phyloP scores from a whole-genome alignment of 2,888 invertebrate species.

The Vannuccia rotundouncinata region DNA sequence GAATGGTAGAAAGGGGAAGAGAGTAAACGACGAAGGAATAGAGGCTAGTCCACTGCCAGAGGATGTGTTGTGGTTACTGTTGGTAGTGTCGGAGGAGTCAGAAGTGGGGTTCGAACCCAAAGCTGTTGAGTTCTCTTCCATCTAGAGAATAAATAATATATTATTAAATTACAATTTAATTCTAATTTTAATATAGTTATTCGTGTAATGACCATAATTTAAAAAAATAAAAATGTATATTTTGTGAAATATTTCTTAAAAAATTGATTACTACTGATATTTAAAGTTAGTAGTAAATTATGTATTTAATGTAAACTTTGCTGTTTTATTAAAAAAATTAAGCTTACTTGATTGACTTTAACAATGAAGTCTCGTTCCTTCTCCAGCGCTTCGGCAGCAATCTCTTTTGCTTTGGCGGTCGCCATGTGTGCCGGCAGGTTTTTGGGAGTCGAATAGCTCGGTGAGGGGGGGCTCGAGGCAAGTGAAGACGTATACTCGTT shows the following conservation, averaged over 20 bases:
- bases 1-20: constrained; percentile 10
- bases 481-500: constrained; percentile 11
- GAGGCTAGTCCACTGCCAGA: background rate
- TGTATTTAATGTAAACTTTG: background rate
- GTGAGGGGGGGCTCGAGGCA: background rate
- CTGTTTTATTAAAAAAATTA: background rate
- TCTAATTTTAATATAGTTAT: too few relatives aligned
- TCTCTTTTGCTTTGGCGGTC: background rate
- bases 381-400: background rate
- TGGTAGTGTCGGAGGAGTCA: background rate
- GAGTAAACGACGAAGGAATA: background rate
- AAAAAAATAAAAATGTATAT: too few relatives aligned
- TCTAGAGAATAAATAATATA: too few relatives aligned
- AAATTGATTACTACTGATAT: too few relatives aligned
- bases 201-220: too few relatives aligned
- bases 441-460: background rate
- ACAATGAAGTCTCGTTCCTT: background rate
- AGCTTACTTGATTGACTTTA: background rate
- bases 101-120: background rate
- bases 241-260: too few relatives aligned
- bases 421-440: constrained; percentile 12
- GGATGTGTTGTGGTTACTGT: background rate
- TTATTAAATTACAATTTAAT: too few relatives aligned
- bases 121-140: background rate
- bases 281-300: too few relatives aligned